Base-by-base conservation (phyloP, 2,888 invertebrate species). In the Melitaea athalia region DNA sequence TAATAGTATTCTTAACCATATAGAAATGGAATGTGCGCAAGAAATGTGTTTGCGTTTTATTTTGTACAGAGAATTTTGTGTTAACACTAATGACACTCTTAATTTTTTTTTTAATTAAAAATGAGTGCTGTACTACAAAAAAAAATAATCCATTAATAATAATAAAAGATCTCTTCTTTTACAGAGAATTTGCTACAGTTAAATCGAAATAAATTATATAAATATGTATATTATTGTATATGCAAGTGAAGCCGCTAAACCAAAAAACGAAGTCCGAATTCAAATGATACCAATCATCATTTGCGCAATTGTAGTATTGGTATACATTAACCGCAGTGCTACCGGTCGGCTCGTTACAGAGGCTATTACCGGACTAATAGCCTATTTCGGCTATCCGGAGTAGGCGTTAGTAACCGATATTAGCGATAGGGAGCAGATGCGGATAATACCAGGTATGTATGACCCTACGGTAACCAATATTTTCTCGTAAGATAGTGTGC, bases 251-350 rank as follows among this genome's bases (percentile, higher is more conserved):
- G 11, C n/a, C n/a, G 14, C 61, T 33, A 49, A 47, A 60, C n/a
- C 33, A 15, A 45, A 53, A 52, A 50, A 14, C 47, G 47, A 33
- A 14, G 14, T 12, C 7, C 12, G 50, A 5, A 24, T 55, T 11
- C 50, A 63, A 63, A 63, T 31, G 45, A 55, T 31, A 63, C 53
- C 63, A 24, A 62, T 42, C 38, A 57, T 57, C 61, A 38, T 31
- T 42, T 57, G 72, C 68, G 67, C 70, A 67, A 71, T 71, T 68
- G 63, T 59, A 62, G 45, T 17, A 43, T 49, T 64, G 69, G 75
- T 63, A 78, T 81, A 83, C 79, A 81, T 81, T 75, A 73, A 61
- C 75, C 73, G 71, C 77, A 77, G 81, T 81, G 81, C 80, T 81
- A 81, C 81, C 70, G 69, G 68, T 74, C 69, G 71, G 80, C 79